A percentile compares a stretch with the other conserved stretches of the same genome.
These are phyloP conservation scores for Rhabdophis nuchalis DNA, from an alignment of 2,797 vertebrate genomes.

Conservation along the genomic window DNA sequence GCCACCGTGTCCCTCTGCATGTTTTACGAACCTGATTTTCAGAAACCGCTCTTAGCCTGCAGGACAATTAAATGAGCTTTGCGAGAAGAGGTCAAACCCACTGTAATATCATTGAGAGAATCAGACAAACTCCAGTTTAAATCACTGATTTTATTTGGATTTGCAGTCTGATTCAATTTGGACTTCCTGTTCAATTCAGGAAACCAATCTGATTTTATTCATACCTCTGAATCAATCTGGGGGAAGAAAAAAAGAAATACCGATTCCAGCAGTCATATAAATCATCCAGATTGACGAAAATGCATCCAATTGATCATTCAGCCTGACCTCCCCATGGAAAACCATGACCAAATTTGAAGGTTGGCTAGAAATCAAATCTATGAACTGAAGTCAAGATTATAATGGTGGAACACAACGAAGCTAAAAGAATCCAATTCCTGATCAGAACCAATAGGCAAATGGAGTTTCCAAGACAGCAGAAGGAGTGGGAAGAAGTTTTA, in stretches of 20 bases:
- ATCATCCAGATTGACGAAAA: background rate
- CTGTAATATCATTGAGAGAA: background rate
- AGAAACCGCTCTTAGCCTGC: background rate
- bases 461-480: slow-evolving; percentile 53
- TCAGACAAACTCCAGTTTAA: background rate
- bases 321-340: background rate
- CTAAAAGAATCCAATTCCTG: background rate
- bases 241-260: background rate
- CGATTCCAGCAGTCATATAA: background rate
- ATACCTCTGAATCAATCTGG: background rate
- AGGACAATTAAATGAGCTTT: background rate
- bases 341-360: background rate
- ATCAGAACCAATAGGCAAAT: background rate
- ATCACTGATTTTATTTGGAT: background rate
- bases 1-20: background rate
- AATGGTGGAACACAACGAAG: background rate
- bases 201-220: background rate
- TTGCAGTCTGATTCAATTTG: background rate
- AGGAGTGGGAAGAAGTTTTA: slow-evolving; percentile 15
- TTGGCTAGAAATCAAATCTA: background rate
- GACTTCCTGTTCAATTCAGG: background rate
- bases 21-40: background rate
- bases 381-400: background rate
- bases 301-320: background rate
- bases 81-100: background rate